Conservation (phyloP, 2,113 vertebrate genomes). For the Bujurquina vittata region DNA sequence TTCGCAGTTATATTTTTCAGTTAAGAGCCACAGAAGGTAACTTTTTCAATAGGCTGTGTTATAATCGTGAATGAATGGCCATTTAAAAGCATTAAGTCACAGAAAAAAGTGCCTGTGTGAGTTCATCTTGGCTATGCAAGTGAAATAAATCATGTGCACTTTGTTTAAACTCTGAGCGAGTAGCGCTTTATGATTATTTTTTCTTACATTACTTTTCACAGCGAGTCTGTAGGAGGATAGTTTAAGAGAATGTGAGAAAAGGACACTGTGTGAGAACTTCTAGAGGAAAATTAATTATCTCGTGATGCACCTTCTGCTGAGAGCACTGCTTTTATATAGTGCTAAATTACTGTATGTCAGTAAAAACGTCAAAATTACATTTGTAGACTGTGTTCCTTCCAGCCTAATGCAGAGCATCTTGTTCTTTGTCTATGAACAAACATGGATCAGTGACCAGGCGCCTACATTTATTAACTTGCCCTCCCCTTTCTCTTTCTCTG, state of each 20-base stretch:
- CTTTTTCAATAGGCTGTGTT: neutral
- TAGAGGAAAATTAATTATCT: neutral
- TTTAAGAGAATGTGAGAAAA: constrained; percentile 32
- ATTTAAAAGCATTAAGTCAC: neutral
- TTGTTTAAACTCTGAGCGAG: constrained; percentile 1
- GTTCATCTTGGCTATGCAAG: neutral
- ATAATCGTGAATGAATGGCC: neutral
- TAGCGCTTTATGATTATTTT: neutral
- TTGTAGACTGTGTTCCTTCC: neutral
- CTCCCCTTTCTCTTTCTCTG: neutral
- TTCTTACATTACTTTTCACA: constrained; percentile 5
- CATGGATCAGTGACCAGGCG: constrained; percentile 4
- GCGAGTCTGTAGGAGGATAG: constrained; percentile 28
- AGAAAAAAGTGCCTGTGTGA: neutral
- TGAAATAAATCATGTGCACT: neutral
- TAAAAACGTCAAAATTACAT: neutral
- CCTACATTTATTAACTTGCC: constrained; percentile 13
- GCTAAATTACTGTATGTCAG: neutral
- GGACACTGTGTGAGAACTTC: neutral
- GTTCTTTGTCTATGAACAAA: constrained; percentile 8
- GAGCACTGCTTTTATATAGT: neutral
- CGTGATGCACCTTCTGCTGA: neutral
- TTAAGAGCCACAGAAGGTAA: neutral
- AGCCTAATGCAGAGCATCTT: neutral
- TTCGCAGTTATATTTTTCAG: neutral